Base-by-base conservation (phyloP, 2,888 invertebrate genomes). In the Stenolophus ochropezus region DNA sequence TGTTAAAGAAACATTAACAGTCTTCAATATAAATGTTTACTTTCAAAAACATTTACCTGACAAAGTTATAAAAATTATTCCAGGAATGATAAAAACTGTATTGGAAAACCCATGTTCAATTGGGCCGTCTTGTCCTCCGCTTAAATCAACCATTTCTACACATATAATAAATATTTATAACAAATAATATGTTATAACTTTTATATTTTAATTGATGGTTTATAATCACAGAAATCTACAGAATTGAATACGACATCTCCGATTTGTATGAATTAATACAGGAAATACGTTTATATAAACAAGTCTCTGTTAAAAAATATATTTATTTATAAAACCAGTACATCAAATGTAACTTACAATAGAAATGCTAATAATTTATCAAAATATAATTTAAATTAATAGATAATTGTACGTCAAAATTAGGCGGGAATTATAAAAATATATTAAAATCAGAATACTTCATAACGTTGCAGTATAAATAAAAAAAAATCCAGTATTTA, bases 91-190 rank as follows among this genome's bases (percentile, higher is more conserved):
- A 89, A 97, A 97, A 84, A 97, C 95, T 56, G 93, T 91, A 90
- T 97, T 96, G 84, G 96, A 96, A 90, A 97, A 96, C 84, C 95
- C 95, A 89, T 96, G 96, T 88, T 96, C 96, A 86, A 95, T 92
- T 0, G 95, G 95, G 4, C 95, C 94, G 85, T 95, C 95, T 82
- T 94, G 92, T 69, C 94, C 94, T 20, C 94, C 95, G 83, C 95
- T 93, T 86, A 96, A 91, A 89, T 97, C 96, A 84, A 96, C 96
- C 97, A 97, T 97, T 88, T 89, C 92, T 83, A 56, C 2, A 5
- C 21, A 61, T 77, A 61, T 61, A 77, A 25, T 25, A 56, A 53
- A n/a, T 56, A 16, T 16, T 27, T 73, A 73, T 73, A 14, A 33
- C 14, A 16, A 69, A 18, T 16, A 27, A 69, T n/a, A 18, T 27